Percentiles rank a stretch among this genome's conserved stretches.
Conservation (phyloP, 1,140 invertebrate genomes). For the Saccostrea cuccullata region DNA sequence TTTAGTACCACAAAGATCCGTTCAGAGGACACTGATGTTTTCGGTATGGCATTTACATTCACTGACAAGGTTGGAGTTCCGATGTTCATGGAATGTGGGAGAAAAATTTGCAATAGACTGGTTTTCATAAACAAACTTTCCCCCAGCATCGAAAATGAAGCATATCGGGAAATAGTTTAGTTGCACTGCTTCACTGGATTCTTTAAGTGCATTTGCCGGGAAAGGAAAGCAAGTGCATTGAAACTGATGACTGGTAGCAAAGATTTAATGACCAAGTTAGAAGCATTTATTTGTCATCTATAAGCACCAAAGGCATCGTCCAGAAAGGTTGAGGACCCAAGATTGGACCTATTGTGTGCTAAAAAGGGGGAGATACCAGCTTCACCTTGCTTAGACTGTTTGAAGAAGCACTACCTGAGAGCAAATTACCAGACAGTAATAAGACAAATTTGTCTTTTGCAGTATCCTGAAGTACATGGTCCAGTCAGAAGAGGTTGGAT, state of each 20-base stretch:
- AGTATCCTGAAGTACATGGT: constrained; percentile 7
- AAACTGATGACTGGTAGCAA: too few relatives aligned
- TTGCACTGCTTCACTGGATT: constrained; percentile 57
- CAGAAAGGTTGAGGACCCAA: too few relatives aligned
- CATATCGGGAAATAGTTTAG: constrained; percentile 43
- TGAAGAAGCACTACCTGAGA: constrained; percentile 41
- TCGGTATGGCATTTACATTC: constrained; percentile 33
- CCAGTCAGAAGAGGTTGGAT: too few relatives aligned
- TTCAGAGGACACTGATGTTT: constrained; percentile 49
- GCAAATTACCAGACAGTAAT: constrained; percentile 59
- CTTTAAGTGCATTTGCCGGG: constrained; percentile 45
- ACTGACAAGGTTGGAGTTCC: too few relatives aligned
- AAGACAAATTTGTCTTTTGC: constrained; percentile 45
- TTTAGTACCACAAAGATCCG: constrained; percentile 24
- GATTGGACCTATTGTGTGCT: too few relatives aligned
- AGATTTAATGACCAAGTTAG: too few relatives aligned
- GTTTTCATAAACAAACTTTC: constrained; percentile 17
- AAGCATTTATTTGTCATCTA: too few relatives aligned
- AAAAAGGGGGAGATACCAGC: too few relatives aligned
- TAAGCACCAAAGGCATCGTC: too few relatives aligned
- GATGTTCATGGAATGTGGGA: too few relatives aligned
- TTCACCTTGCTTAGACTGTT: too few relatives aligned
- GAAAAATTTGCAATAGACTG: constrained; percentile 3
- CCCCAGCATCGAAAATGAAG: background rate
- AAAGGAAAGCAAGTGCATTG: constrained; percentile 7